Evolutionary conservation across 2,888 invertebrate genomes (phyloP), one percentile per base, ranked within the genome.

Genomic region (Cheilosia vernalis): DNA sequence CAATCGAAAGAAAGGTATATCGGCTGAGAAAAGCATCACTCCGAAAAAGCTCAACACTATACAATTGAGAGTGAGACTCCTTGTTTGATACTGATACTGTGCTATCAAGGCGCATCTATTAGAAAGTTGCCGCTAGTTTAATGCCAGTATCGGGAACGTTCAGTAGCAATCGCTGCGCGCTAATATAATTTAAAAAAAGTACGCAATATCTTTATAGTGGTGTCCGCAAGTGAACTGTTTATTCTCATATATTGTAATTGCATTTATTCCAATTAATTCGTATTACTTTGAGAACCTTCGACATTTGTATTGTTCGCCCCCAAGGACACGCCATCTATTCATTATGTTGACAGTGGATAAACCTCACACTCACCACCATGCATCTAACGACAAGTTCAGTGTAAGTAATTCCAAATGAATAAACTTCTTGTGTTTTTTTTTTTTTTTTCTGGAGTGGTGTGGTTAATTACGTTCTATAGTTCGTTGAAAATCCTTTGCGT

Each of bases 391-490:
- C 40, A 87, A 84, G 80, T 51, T 84, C 56, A 87, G 87, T 66
- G 87, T 87, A 87, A 72, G 87, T 87, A 78, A 42, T 67, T 66
- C 3, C 49, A 33, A 66, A 44, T 67, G 63, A 60, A 76, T 58
- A 33, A 56, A 49, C 37, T 74, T 58, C 47, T 19, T 7, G 49
- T 66, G 1, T 4, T 37, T 61, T 44, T 55, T 13, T 37, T 61
- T 44, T 55, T 13, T 24, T 15, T 6, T 40, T 0, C 51, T 70
- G 64, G 49, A 79, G 56, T 60, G 30, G 51, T 42, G 37, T 37
- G 44, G 37, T 53, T 77, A 67, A 63, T 77, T 58, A 63, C 49
- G 42, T 21, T 13, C 47, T 53, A 64, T 72, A 79, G 72, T 64
- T 72, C 58, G 30, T 30, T 58, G 21, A 2, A 33, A 55, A 17